Evolutionary conservation across 2,113 vertebrate genomes (phyloP).

Genomic region (Chionodraco myersi): DNA sequence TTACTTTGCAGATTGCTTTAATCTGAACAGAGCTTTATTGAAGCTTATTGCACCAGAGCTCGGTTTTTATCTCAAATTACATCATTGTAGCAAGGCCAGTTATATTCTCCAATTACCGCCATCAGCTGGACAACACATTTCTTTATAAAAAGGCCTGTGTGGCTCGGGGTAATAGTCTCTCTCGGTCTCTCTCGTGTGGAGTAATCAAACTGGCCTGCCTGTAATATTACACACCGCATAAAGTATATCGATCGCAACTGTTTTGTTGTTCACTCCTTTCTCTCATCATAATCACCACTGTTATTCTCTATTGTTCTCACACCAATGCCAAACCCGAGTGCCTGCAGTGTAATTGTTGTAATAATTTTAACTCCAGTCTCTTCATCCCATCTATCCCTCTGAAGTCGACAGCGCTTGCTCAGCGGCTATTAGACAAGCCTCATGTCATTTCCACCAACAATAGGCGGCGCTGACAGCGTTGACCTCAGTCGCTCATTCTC

Average conservation of each 20-base stretch:
- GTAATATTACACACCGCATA: constrained; percentile 38
- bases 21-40: constrained; percentile 29
- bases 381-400: constrained; percentile 44
- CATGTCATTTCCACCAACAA: constrained; percentile 57
- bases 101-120: constrained; percentile 47
- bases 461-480: constrained; percentile 9
- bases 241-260: constrained; percentile 56
- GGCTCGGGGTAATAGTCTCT: constrained; percentile 38
- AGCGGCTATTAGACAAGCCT: constrained; percentile 32
- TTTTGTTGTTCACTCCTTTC: constrained; percentile 52
- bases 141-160: constrained; percentile 13
- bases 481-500: constrained; percentile 44
- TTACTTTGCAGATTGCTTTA: constrained; percentile 31
- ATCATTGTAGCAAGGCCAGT: constrained; percentile 23
- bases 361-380: constrained; percentile 55
- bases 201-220: constrained; percentile 45
- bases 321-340: constrained; percentile 15
- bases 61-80: constrained; percentile 44
- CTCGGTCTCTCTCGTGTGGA: constrained; percentile 20
- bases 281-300: constrained; percentile 36
- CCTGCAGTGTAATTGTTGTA: constrained; percentile 3
- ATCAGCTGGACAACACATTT: constrained; percentile 28
- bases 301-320: constrained; percentile 46
- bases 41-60: constrained; percentile 22
- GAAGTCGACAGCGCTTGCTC: constrained; percentile 34